phyloP scores from a whole-genome alignment of 2,113 vertebrate genomes.

The Silurus meridionalis region DNA sequence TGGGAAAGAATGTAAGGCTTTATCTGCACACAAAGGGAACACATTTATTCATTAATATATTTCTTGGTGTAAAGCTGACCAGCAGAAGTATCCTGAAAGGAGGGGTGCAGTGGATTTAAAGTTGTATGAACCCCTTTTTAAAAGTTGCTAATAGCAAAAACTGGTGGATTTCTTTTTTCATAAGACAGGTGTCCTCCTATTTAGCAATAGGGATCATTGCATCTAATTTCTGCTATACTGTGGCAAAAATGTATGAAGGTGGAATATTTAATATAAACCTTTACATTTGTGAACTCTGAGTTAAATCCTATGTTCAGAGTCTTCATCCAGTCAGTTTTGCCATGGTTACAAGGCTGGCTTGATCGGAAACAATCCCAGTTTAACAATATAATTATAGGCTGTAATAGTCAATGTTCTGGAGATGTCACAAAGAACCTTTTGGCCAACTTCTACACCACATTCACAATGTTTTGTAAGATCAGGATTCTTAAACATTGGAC shows the following conservation, averaged over 20 bases:
- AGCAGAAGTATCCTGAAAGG: background rate
- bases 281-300: background rate
- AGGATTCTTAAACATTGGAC: background rate
- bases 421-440: background rate
- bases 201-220: background rate
- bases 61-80: background rate
- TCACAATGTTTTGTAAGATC: conserved; percentile 2
- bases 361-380: background rate
- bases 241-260: background rate
- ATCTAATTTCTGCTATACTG: background rate
- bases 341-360: background rate
- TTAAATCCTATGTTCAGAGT: background rate
- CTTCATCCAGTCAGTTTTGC: background rate
- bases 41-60: background rate
- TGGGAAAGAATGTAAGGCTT: background rate
- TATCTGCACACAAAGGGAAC: background rate
- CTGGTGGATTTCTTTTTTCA: background rate
- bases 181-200: background rate
- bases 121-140: background rate
- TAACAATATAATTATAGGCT: background rate
- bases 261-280: background rate
- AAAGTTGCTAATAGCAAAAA: background rate
- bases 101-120: background rate
- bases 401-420: background rate
- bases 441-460: background rate